A percentile compares a stretch with the other conserved stretches of the same genome.
Conservation (phyloP, 2,797 vertebrate genomes). For the Rhabdomys pumilio region DNA sequence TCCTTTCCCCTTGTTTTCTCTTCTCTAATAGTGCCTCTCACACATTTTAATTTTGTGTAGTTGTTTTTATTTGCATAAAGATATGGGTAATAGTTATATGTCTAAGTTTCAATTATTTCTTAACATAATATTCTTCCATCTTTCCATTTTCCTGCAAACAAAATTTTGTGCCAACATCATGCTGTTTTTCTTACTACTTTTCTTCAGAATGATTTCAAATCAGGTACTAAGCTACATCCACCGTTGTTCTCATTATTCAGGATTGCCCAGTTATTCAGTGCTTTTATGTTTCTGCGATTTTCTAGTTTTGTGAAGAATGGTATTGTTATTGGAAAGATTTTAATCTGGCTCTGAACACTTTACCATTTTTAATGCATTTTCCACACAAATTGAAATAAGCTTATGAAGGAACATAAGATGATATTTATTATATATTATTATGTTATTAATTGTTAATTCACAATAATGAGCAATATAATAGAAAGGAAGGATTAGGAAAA, state of each 20-base stretch:
- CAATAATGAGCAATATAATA: neutral
- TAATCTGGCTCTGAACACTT: neutral
- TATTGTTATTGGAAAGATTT: neutral
- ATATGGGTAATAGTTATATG: neutral
- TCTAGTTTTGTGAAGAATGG: neutral
- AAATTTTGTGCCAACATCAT: neutral
- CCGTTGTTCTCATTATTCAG: neutral
- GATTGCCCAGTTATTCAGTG: neutral
- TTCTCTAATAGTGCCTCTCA: neutral
- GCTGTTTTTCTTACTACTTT: neutral
- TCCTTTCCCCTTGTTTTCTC: neutral
- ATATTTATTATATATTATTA: neutral
- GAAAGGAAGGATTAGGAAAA: neutral
- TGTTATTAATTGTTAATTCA: neutral
- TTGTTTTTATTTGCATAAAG: neutral
- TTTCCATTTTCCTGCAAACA: neutral
- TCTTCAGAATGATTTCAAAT: neutral
- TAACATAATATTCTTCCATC: neutral
- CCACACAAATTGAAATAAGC: conserved; percentile 40
- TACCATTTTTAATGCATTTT: neutral
- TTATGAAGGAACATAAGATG: neutral
- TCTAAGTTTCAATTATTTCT: neutral
- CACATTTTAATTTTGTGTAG: neutral
- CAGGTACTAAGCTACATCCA: neutral
- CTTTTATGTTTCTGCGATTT: neutral